Evolutionary conservation across 2,797 vertebrate species (phyloP).

Genomic region (Catamblyrhynchus diadema): DNA sequence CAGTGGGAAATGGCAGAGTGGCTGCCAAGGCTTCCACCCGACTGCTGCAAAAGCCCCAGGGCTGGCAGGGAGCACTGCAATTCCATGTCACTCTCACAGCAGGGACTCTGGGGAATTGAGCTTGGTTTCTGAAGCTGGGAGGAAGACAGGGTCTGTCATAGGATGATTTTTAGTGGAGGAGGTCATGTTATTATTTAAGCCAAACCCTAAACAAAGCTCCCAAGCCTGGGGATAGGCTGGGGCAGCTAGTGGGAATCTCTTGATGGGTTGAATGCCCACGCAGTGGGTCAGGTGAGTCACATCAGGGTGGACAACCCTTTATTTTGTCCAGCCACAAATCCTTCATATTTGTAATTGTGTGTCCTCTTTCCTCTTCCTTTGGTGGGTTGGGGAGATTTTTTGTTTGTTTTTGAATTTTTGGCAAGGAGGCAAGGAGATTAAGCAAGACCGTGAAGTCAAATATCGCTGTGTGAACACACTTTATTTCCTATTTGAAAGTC

Average conservation of each 20-base stretch:
- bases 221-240: neutral
- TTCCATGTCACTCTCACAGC: neutral
- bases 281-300: neutral
- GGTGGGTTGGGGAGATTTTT: rapidly evolving
- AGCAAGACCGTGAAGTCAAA: neutral
- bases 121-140: neutral
- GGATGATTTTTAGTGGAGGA: neutral
- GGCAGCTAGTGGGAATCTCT: neutral
- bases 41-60: neutral
- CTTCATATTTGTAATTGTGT: neutral
- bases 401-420: neutral
- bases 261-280: neutral
- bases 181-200: rapidly evolving
- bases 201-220: neutral
- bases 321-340: neutral
- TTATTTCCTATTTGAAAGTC: neutral
- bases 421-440: neutral
- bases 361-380: neutral
- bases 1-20: neutral
- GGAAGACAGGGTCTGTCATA: neutral
- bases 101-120: neutral
- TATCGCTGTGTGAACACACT: neutral
- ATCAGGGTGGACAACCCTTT: neutral
- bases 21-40: neutral
- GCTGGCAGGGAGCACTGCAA: neutral